Evolutionary conservation across 2,888 invertebrate genomes (phyloP).

Genomic region (Globia sparganii): DNA sequence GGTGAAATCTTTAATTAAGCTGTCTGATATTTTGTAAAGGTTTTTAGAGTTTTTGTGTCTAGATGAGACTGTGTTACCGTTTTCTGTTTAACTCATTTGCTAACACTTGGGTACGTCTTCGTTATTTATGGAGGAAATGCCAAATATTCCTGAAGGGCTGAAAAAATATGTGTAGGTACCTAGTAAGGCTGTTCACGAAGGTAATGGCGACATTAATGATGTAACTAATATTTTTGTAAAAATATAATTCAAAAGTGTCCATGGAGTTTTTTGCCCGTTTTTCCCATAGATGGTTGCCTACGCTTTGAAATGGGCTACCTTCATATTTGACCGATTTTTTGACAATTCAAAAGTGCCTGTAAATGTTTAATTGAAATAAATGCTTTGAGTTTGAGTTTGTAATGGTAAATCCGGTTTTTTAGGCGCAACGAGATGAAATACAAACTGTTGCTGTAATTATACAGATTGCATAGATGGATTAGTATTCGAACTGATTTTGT

Average conservation of each 20-base stretch:
- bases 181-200: background rate
- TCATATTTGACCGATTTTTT: no score
- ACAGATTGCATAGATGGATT: background rate
- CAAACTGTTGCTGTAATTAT: no score
- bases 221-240: background rate
- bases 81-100: slow-evolving; percentile 20
- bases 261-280: no score
- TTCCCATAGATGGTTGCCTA: no score
- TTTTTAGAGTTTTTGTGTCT: slow-evolving; percentile 51
- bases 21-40: slow-evolving; percentile 61
- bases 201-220: background rate
- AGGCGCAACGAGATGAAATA: no score
- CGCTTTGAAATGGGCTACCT: no score
- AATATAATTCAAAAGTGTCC: background rate
- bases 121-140: background rate
- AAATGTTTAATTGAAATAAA: no score
- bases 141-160: background rate
- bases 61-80: background rate
- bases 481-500: background rate
- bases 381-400: no score
- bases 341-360: no score
- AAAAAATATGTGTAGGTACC: background rate
- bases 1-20: slow-evolving; percentile 79
- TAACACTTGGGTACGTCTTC: background rate
- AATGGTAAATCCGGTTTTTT: no score